phyloP scores from a whole-genome alignment of 2,888 invertebrate species.

The Dryomyza anilis region DNA sequence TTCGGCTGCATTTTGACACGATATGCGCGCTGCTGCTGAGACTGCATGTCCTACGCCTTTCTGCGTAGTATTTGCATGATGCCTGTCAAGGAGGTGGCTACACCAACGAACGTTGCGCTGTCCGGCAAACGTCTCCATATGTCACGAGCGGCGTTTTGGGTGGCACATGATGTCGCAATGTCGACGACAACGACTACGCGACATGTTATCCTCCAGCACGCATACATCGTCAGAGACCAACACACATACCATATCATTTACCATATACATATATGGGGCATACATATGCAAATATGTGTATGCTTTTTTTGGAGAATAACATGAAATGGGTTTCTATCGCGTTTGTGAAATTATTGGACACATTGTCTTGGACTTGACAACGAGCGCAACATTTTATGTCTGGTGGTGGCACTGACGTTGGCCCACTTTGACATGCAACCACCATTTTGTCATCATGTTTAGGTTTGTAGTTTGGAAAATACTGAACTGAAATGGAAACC shows the following conservation, averaged over 20 bases:
- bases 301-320: slow-evolving; percentile 46
- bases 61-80: too few relatives aligned
- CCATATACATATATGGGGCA: not conserved
- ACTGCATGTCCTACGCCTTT: too few relatives aligned
- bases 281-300: not conserved
- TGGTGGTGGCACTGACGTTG: too few relatives aligned
- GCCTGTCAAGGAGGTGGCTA: too few relatives aligned
- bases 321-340: slow-evolving; percentile 57
- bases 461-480: too few relatives aligned
- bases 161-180: slow-evolving; percentile 7
- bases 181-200: slow-evolving; percentile 22
- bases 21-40: not conserved
- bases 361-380: slow-evolving; percentile 49
- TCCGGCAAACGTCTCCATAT: not conserved
- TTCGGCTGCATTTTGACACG: not conserved
- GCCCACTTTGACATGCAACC: too few relatives aligned
- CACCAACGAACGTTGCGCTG: not conserved
- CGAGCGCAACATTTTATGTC: not conserved
- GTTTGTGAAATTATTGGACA: slow-evolving; percentile 56
- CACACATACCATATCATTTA: too few relatives aligned
- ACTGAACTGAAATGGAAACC: too few relatives aligned
- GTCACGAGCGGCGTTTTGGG: slow-evolving; percentile 10
- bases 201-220: slow-evolving; percentile 31
- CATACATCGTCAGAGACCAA: not conserved
- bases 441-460: too few relatives aligned